Evolutionary conservation across 1,140 invertebrate genomes (phyloP), one percentile per base, ranked within the genome.

Genomic region (Drosophila obscura): DNA sequence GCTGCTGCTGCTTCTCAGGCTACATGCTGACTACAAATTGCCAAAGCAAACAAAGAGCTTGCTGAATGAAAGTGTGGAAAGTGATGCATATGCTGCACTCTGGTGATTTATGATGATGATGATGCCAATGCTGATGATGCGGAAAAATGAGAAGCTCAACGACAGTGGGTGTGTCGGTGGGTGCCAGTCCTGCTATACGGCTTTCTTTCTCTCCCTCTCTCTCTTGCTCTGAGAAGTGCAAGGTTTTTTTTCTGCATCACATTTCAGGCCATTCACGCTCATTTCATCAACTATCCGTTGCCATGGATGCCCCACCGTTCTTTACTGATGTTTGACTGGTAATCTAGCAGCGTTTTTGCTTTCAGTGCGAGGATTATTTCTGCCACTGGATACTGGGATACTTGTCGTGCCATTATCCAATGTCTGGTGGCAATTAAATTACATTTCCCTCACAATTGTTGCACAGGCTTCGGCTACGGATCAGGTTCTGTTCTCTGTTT

Each of bases 21-120:
- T 26, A n/a, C 67, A 73, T 62, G 57, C 57, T 55, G 57, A 55
- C 69, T 51, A 56, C 63, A 55, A 78, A 56, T 60, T 69, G 61
- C 52, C 53, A 68, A 65, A 49, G 63, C 73, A 77, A 81, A 85
- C 74, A 85, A 81, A 71, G 61, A 60, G 46, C 65, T 39, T 39
- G 48, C 16, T 45, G 69, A 48, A 55, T 45, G 73, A 81, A 77
- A 85, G 74, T 87, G 78, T 61, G 78, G 64, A 82, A 66, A 73
- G 78, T 87, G 82, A 66, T 87, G 83, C 82, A 87, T 78, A 73
- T 88, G 82, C 78, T 88, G 83, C 83, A 88, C 69, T 79, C 74
- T 66, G 67, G 51, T 88, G 82, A 87, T 87, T 87, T 87, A 87
- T 87, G 83, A 67, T 76, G 74, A 87, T 85, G 75, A 77, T 74